Conservation (phyloP, 2,888 invertebrate species). For the Heliconius cydno region DNA sequence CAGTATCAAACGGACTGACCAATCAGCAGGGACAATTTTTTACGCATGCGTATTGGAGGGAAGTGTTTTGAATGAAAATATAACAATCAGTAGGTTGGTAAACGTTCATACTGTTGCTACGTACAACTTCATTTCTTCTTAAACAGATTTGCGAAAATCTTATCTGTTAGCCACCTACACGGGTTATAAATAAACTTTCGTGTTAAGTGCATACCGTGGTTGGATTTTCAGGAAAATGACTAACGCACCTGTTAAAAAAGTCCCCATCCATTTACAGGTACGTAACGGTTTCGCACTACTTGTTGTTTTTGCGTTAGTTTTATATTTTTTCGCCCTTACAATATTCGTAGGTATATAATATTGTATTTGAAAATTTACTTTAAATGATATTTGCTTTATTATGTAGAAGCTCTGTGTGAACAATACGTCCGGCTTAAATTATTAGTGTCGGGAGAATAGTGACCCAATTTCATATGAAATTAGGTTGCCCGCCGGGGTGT, state of each 20-base stretch:
- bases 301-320: constrained; percentile 62
- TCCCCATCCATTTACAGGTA: constrained; percentile 96
- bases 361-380: background rate
- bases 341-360: constrained; percentile 9
- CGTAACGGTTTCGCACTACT: constrained; percentile 63
- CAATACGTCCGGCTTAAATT: constrained; percentile 34
- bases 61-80: constrained; percentile 65
- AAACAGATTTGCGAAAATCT: constrained; percentile 56
- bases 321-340: constrained; percentile 42
- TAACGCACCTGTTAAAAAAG: constrained; percentile 94
- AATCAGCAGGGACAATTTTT: constrained; percentile 50
- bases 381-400: background rate
- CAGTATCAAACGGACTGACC: constrained; percentile 29
- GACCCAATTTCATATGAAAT: constrained; percentile 60
- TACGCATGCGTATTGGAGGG: constrained; percentile 77
- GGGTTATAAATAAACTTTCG: constrained; percentile 71
- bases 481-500: constrained; percentile 50
- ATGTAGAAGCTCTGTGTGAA: background rate
- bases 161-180: constrained; percentile 68
- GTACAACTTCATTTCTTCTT: constrained; percentile 45
- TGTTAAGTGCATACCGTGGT: constrained; percentile 68
- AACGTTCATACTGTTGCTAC: constrained; percentile 59
- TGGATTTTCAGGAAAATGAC: constrained; percentile 80
- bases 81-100: constrained; percentile 63
- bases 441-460: constrained; percentile 53